Evolutionary conservation across 1,140 invertebrate genomes (phyloP).

Genomic region (Caenorhabditis tropicalis): DNA sequence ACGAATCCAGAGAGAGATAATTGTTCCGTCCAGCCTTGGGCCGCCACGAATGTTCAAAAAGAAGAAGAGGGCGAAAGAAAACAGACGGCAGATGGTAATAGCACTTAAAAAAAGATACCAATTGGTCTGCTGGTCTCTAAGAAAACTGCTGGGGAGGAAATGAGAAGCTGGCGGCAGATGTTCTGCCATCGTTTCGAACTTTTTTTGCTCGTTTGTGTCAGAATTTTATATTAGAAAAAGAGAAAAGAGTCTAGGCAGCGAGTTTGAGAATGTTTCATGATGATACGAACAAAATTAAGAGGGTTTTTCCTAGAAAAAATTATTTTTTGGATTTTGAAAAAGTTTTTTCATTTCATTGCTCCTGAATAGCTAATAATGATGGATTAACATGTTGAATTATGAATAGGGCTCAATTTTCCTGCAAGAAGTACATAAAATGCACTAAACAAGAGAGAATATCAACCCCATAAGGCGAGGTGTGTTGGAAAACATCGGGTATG

Average conservation of each 20-base stretch:
- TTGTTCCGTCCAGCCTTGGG: neutral
- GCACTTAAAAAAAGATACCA: conserved; percentile 3
- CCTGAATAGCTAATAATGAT: too few relatives aligned
- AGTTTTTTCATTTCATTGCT: too few relatives aligned
- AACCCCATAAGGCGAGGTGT: neutral
- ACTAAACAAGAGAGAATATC: too few relatives aligned
- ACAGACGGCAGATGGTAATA: conserved; percentile 19
- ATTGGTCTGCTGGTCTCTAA: conserved; percentile 13
- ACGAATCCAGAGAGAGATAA: neutral
- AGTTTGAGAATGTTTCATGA: neutral
- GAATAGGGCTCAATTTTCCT: too few relatives aligned
- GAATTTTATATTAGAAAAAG: neutral
- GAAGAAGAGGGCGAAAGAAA: neutral
- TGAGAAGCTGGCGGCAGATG: neutral
- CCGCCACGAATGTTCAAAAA: conserved; percentile 3
- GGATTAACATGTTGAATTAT: too few relatives aligned
- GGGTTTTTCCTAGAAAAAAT: too few relatives aligned
- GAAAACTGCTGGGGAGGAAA: conserved; percentile 10
- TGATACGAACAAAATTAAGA: neutral
- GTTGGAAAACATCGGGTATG: neutral
- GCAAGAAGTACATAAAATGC: too few relatives aligned
- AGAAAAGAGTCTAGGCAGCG: neutral
- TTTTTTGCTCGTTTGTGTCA: neutral
- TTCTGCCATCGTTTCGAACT: neutral
- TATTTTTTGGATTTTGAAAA: too few relatives aligned